Conservation (phyloP, 2,888 invertebrate species). For the Ditylenchus weischeri region DNA sequence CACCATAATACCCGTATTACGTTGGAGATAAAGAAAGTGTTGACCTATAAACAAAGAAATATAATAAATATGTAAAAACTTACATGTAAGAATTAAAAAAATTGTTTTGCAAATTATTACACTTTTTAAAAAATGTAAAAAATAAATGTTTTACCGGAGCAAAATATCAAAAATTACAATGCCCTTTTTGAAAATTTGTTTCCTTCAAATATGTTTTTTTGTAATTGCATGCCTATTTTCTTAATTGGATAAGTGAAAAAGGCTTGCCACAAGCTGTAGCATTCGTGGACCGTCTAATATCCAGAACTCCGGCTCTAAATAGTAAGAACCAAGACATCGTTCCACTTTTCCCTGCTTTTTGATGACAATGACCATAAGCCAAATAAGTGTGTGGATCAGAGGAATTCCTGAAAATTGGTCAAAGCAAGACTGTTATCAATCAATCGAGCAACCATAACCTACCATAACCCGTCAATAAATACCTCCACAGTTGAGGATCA, state of each 20-base stretch:
- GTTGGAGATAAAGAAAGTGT: slow-evolving; percentile 62
- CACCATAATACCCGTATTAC: slow-evolving; percentile 62
- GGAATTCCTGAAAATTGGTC: slow-evolving; percentile 46
- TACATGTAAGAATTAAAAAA: background rate
- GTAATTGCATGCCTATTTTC: background rate
- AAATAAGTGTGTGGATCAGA: slow-evolving; percentile 51
- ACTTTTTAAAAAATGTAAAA: background rate
- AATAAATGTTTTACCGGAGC: background rate
- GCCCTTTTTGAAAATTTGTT: background rate
- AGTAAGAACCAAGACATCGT: slow-evolving; percentile 57
- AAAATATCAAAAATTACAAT: background rate
- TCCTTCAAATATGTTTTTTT: background rate
- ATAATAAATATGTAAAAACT: background rate
- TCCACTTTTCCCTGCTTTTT: slow-evolving; percentile 53
- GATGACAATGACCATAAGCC: slow-evolving; percentile 51
- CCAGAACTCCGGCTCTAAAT: slow-evolving; percentile 66
- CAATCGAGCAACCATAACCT: background rate
- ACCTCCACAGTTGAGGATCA: slow-evolving; percentile 59
- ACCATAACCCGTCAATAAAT: slow-evolving; percentile 34
- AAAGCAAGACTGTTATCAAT: slow-evolving; percentile 11
- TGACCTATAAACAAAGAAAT: slow-evolving; percentile 59
- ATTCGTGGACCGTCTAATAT: slow-evolving; percentile 83
- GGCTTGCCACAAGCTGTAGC: slow-evolving; percentile 75
- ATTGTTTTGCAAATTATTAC: background rate
- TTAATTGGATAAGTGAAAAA: background rate